A percentile compares a stretch with the other conserved stretches of the same genome.
These are phyloP conservation scores for Schizopygopsis pylzovi DNA, from an alignment of 2,797 vertebrate species.

Conservation along the genomic window DNA sequence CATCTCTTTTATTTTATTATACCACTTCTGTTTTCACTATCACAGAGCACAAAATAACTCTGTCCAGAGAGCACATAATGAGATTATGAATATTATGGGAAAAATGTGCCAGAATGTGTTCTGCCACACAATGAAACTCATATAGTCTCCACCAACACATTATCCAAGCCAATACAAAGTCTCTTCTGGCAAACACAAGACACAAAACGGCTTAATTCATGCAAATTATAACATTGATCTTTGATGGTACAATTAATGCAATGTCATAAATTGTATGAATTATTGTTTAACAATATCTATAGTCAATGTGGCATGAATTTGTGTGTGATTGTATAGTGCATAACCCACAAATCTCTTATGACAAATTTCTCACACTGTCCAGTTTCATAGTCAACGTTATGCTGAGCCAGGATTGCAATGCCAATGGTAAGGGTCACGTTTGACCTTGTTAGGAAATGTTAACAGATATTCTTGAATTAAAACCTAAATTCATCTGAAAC, in stretches of 20 bases:
- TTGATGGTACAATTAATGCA: neutral
- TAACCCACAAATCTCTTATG: neutral
- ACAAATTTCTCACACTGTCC: neutral
- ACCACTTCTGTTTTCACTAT: constrained; percentile 10
- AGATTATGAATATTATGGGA: constrained; percentile 30
- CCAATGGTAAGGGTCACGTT: neutral
- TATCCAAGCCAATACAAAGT: neutral
- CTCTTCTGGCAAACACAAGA: neutral
- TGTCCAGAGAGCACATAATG: constrained; percentile 15
- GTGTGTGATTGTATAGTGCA: neutral
- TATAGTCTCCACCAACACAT: neutral
- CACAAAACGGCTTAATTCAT: neutral
- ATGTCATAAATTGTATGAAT: neutral
- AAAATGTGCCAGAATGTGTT: neutral
- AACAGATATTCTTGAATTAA: neutral
- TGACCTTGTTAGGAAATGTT: neutral
- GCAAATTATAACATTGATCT: neutral
- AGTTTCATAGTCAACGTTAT: neutral
- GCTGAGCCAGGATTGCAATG: neutral
- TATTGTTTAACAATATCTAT: neutral
- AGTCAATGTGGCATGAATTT: neutral
- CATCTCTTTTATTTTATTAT: constrained; percentile 33
- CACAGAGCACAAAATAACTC: constrained; percentile 13
- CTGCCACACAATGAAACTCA: constrained; percentile 11
- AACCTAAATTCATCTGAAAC: neutral